Evolutionary conservation across 2,888 invertebrate genomes (phyloP).

Genomic region (Lochmaea capreae): DNA sequence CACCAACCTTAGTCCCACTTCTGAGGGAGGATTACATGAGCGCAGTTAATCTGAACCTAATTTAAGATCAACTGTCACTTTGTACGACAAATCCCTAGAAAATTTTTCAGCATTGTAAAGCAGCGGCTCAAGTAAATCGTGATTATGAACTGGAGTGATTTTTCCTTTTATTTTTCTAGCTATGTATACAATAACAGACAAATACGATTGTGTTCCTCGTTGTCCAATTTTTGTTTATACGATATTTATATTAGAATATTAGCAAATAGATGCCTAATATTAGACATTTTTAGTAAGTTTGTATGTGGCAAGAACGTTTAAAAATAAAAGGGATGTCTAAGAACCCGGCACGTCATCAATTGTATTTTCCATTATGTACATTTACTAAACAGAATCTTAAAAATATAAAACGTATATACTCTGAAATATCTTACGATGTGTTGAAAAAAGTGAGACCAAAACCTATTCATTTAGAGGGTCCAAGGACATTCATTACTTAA

Average conservation of each 20-base stretch:
- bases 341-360: too few species aligned
- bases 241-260: not conserved
- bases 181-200: not conserved
- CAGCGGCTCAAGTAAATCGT: conserved; percentile 33
- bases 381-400: too few species aligned
- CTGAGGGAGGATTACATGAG: conserved; percentile 76
- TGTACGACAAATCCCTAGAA: conserved; percentile 10
- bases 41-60: conserved; percentile 67
- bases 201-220: not conserved
- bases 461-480: too few species aligned
- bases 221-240: not conserved
- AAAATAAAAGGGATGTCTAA: too few species aligned
- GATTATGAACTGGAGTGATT: conserved; percentile 26
- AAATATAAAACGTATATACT: too few species aligned
- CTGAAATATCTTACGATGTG: too few species aligned
- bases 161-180: not conserved
- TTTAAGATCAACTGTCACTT: conserved; percentile 54
- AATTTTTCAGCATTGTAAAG: not conserved
- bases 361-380: too few species aligned
- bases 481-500: too few species aligned
- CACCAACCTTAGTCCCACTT: conserved; percentile 73
- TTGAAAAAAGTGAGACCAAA: too few species aligned
- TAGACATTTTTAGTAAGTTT: too few species aligned
- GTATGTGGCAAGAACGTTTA: too few species aligned
- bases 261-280: too few species aligned